These are phyloP conservation scores for Tribolium castaneum DNA, from an alignment of 1,140 invertebrate species.

Conservation along the genomic window DNA sequence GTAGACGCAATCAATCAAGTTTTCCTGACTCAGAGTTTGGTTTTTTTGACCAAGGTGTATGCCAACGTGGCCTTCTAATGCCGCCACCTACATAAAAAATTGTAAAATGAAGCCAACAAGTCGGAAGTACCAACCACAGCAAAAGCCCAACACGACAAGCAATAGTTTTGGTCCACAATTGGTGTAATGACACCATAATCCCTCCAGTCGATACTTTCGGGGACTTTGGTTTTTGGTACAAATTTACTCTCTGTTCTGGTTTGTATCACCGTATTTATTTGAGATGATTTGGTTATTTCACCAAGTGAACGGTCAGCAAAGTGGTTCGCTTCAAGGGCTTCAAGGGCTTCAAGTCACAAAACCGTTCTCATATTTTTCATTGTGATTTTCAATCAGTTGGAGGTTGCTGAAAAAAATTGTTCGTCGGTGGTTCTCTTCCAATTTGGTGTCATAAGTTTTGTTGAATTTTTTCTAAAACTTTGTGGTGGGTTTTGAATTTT, in stretches of 20 bases:
- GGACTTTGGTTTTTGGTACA: constrained; percentile 72
- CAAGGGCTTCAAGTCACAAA: no score
- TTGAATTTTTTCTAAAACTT: constrained; percentile 35
- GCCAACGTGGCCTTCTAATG: background rate
- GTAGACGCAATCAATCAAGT: background rate
- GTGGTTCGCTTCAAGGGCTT: constrained; percentile 36
- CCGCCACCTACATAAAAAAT: background rate
- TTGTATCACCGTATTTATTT: background rate
- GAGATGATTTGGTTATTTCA: constrained; percentile 36
- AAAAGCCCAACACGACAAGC: constrained; percentile 7
- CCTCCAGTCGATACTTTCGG: constrained; percentile 63
- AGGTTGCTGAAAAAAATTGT: constrained; percentile 60
- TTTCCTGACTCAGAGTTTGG: background rate
- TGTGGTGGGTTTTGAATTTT: constrained; percentile 64
- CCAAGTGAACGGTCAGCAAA: constrained; percentile 41
- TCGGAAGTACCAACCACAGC: background rate
- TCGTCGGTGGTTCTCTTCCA: constrained; percentile 82
- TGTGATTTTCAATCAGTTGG: constrained; percentile 41
- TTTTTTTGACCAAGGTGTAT: background rate
- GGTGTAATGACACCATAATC: constrained; percentile 2
- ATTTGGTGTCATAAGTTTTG: constrained; percentile 69
- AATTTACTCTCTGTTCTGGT: background rate
- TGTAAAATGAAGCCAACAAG: background rate
- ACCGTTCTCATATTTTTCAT: constrained; percentile 42
- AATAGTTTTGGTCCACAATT: background rate